Conservation (phyloP, 2,888 invertebrate species). For the Heteromyza rotundicornis region DNA sequence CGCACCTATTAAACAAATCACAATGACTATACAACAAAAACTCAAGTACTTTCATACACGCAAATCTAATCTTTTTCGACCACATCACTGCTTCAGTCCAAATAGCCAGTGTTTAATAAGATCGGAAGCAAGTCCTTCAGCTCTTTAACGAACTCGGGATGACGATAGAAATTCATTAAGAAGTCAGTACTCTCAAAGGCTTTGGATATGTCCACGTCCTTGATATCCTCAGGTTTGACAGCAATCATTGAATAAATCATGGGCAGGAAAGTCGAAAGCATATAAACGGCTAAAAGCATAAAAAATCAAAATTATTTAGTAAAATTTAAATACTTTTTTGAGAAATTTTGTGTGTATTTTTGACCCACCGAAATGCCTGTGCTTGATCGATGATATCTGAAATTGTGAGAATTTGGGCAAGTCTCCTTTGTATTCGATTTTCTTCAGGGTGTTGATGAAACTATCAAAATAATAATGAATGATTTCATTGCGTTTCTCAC, state of each 20-base stretch:
- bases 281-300: constrained; percentile 24
- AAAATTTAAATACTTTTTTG: too few relatives aligned
- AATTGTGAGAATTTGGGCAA: constrained; percentile 31
- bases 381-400: constrained; percentile 30
- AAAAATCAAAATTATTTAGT: too few relatives aligned
- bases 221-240: constrained; percentile 5
- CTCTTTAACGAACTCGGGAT: constrained; percentile 21
- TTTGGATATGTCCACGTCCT: not conserved
- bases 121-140: constrained; percentile 19
- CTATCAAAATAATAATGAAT: constrained; percentile 32
- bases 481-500: constrained; percentile 27
- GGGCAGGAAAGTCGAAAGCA: constrained; percentile 24
- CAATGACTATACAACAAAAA: too few relatives aligned
- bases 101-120: constrained; percentile 25
- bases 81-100: too few relatives aligned
- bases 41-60: too few relatives aligned
- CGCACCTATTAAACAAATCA: too few relatives aligned
- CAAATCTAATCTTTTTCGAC: too few relatives aligned
- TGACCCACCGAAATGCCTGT: constrained; percentile 31
- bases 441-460: constrained; percentile 29
- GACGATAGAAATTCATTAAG: not conserved
- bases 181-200: constrained; percentile 15
- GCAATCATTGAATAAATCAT: not conserved
- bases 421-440: constrained; percentile 30
- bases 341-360: too few relatives aligned